phyloP scores from a whole-genome alignment of 2,113 vertebrate genomes.

The Rhadina sibilatrix region DNA sequence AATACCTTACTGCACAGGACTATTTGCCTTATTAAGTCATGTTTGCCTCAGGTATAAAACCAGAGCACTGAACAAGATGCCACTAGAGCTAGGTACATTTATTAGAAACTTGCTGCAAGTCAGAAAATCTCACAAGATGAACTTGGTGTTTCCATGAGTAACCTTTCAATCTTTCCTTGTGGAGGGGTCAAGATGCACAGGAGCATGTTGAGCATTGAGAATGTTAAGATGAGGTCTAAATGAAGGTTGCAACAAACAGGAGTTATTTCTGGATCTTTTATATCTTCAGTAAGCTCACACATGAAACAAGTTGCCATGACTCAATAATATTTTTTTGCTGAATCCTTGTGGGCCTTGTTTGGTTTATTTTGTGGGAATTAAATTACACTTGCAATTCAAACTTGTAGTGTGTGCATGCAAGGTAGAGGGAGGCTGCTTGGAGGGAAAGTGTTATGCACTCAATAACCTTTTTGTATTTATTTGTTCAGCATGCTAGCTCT shows the following conservation, averaged over 20 bases:
- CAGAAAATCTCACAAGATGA: neutral
- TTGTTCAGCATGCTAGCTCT: slow-evolving; percentile 53
- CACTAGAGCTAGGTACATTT: neutral
- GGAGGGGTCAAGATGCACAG: neutral
- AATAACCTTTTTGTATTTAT: slow-evolving; percentile 33
- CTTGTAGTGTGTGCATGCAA: neutral
- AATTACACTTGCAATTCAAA: neutral
- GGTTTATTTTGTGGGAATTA: neutral
- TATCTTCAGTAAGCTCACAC: neutral
- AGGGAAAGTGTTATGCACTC: slow-evolving; percentile 14
- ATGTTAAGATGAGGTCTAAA: neutral
- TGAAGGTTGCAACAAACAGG: neutral
- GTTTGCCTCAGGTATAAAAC: neutral
- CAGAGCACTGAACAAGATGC: neutral
- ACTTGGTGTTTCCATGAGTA: neutral
- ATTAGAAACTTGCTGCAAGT: neutral
- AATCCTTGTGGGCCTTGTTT: neutral
- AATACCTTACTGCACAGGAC: neutral
- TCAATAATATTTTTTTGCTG: neutral
- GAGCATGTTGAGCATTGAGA: too few species aligned
- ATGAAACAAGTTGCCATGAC: neutral
- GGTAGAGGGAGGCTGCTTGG: neutral
- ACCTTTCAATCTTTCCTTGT: neutral
- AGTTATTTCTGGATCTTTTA: neutral
- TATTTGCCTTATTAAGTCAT: neutral